Evolutionary conservation across 2,797 vertebrate species (phyloP).

Genomic region (Sebastiscus tertius): DNA sequence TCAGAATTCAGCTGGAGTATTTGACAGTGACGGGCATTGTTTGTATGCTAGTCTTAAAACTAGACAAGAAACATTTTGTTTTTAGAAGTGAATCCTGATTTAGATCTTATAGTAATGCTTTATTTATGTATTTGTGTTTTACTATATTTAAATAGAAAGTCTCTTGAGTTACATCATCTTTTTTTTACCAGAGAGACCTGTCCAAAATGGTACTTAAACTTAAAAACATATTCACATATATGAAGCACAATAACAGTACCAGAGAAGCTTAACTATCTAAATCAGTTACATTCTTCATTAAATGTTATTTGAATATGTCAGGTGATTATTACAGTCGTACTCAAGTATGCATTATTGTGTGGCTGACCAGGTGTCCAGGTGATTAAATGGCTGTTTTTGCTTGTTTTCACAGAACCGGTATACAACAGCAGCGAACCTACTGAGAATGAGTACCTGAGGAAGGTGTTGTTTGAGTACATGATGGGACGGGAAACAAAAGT

Average conservation of each 20-base stretch:
- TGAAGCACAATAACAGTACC: background rate
- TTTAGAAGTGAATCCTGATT: background rate
- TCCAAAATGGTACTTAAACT: background rate
- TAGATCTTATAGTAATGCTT: background rate
- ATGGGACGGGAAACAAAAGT: slow-evolving; percentile 99
- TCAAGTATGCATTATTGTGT: background rate
- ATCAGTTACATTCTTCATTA: background rate
- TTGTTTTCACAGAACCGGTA: slow-evolving; percentile 80
- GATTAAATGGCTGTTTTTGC: slow-evolving; percentile 11
- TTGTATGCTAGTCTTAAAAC: background rate
- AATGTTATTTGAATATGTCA: background rate
- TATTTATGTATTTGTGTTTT: background rate
- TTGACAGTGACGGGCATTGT: background rate
- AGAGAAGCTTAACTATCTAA: background rate
- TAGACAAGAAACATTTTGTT: background rate
- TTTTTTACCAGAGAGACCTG: background rate
- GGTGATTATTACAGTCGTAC: background rate
- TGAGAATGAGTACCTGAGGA: slow-evolving; percentile 96
- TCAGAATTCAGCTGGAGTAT: background rate
- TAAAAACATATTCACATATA: background rate
- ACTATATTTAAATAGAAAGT: background rate
- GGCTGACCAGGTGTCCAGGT: background rate
- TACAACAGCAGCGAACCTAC: slow-evolving; percentile 88
- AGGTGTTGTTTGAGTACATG: slow-evolving; percentile 98
- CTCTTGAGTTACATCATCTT: background rate